phyloP scores from a whole-genome alignment of 2,888 invertebrate species.

The Pyralis farinalis region DNA sequence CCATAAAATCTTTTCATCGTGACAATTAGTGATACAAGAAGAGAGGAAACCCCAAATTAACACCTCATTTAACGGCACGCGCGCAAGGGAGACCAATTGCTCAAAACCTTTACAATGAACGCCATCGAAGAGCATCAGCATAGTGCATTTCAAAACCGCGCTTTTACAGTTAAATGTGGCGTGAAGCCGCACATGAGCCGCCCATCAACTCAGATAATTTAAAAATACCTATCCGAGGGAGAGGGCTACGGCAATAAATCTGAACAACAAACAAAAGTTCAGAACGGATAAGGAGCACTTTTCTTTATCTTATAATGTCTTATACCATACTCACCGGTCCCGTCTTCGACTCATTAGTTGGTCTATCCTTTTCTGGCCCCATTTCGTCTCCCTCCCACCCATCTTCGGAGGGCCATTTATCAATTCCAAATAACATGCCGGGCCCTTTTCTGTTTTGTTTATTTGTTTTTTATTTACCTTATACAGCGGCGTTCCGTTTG shows the following conservation, averaged over 20 bases:
- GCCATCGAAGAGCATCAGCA: slow-evolving; percentile 42
- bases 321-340: slow-evolving; percentile 52
- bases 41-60: slow-evolving; percentile 41
- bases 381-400: slow-evolving; percentile 59
- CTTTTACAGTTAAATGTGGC: slow-evolving; percentile 47
- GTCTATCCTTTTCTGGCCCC: slow-evolving; percentile 53
- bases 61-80: slow-evolving; percentile 57
- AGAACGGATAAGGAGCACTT: slow-evolving; percentile 64
- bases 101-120: slow-evolving; percentile 37
- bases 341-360: slow-evolving; percentile 67
- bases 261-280: slow-evolving; percentile 32
- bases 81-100: slow-evolving; percentile 52
- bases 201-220: slow-evolving; percentile 26
- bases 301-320: slow-evolving; percentile 65
- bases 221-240: slow-evolving; percentile 14
- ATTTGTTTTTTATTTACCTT: slow-evolving; percentile 77
- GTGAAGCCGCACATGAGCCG: slow-evolving; percentile 49
- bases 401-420: slow-evolving; percentile 76
- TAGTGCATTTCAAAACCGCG: slow-evolving; percentile 40
- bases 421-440: slow-evolving; percentile 80
- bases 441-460: slow-evolving; percentile 72
- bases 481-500: slow-evolving; percentile 66
- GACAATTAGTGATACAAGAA: slow-evolving; percentile 36
- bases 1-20: slow-evolving; percentile 27
- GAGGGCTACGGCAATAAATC: slow-evolving; percentile 32